Percentiles rank a stretch among this genome's conserved stretches.
phyloP scores from a whole-genome alignment of 2,888 invertebrate genomes.

The Protula sp. region DNA sequence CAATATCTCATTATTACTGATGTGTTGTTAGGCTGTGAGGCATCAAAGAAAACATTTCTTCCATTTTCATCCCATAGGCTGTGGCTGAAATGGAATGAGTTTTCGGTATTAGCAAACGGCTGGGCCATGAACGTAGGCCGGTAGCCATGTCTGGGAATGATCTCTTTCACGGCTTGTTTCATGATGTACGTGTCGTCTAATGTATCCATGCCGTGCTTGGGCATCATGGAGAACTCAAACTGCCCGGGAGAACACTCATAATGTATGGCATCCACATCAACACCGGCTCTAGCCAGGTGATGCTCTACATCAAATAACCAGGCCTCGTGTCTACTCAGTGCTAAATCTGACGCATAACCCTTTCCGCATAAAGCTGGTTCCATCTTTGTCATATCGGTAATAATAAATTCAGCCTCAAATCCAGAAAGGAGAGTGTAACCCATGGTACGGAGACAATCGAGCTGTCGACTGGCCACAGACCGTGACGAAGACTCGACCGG shows the following conservation, averaged over 20 bases:
- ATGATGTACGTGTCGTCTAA: not conserved
- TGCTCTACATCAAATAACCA: too few relatives aligned
- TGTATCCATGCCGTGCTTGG: not conserved
- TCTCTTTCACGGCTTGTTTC: slow-evolving; percentile 21
- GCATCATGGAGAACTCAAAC: too few relatives aligned
- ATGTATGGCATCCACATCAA: not conserved
- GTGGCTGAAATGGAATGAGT: slow-evolving; percentile 23
- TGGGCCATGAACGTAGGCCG: slow-evolving; percentile 23
- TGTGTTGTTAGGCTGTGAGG: slow-evolving; percentile 3
- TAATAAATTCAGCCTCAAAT: not conserved
- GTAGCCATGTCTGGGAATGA: slow-evolving; percentile 2
- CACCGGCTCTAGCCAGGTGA: not conserved
- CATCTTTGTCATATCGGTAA: not conserved
- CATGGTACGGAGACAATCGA: not conserved
- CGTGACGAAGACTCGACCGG: not conserved
- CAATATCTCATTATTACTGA: slow-evolving; percentile 17
- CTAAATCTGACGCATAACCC: too few relatives aligned
- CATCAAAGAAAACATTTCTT: slow-evolving; percentile 14
- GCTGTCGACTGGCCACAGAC: not conserved
- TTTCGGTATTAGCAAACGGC: slow-evolving; percentile 4
- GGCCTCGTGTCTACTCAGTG: too few relatives aligned
- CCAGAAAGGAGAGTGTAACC: not conserved
- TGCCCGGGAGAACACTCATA: not conserved
- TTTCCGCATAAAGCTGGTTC: too few relatives aligned
- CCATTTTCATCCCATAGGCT: slow-evolving; percentile 18